Base-by-base conservation (phyloP, 2,797 vertebrate genomes). In the Pristis pectinata region DNA sequence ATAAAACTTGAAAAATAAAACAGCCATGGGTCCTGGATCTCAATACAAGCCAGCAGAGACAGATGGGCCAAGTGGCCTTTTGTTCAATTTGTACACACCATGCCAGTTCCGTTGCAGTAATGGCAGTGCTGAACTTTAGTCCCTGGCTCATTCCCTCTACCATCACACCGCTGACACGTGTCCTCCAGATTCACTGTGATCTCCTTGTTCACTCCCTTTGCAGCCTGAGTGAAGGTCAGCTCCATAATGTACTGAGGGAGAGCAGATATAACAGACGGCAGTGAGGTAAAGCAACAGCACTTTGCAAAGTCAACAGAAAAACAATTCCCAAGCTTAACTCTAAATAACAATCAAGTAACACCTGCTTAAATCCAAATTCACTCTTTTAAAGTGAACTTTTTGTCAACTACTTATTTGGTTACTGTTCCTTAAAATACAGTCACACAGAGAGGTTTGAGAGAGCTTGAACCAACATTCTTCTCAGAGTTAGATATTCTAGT, bases 181-280 rank as follows among this genome's bases (percentile, higher is more conserved):
- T 98, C 97, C 0, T 98, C 98, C 13, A 98, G 96, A 95, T 97
- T 98, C 93, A 99, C 95, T 0, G 97, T 96, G 0, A 99, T 98
- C 96, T 99, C 98, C 96, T 99, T 99, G 96, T 99, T 99, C 94
- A 99, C 98, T 0, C 99, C 99, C 96, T 99, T 99, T 49, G 99
- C 99, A 19, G 99, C 99, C 95, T 99, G 99, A 92, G 96, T 98
- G 97, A 99, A 99, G 0, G 99, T 99, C 96, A 99, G 96, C 85
- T 99, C 99, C 98, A 99, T 99, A 95, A 98, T 96, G 93, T 98
- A 98, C 99, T 99, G 96, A 19, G 94, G 91, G 95, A 30, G 77
- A 94, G 13, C 95, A 1, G 56, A 64, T 56, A 94, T 37, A 10
- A n/a, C 8, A 11, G 10, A n/a, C 3, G 5, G 24, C 41, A 70